A percentile compares a stretch with the other conserved stretches of the same genome.
These are phyloP conservation scores for Amniataba percoides DNA, from an alignment of 2,797 vertebrate genomes.

Conservation along the genomic window DNA sequence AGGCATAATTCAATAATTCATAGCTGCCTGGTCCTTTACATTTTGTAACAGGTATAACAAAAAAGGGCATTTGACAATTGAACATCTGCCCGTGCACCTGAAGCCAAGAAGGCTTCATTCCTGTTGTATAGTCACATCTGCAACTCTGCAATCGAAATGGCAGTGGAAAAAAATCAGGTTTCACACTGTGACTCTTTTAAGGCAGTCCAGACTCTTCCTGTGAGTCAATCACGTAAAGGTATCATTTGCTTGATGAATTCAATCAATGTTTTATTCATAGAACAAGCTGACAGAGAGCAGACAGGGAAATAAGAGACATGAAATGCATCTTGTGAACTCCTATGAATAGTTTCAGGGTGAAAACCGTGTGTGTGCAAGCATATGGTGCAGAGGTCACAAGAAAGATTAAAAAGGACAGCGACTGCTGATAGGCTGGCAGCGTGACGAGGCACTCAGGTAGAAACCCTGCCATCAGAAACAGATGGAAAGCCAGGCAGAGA, in stretches of 20 bases:
- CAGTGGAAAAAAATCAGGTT: conserved; percentile 55
- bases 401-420: conserved; percentile 55
- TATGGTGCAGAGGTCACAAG: conserved; percentile 47
- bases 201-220: conserved; percentile 33
- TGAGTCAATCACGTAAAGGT: conserved; percentile 27
- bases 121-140: conserved; percentile 26
- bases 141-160: conserved; percentile 50
- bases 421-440: conserved; percentile 53
- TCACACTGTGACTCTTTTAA: conserved; percentile 40
- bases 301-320: conserved; percentile 46
- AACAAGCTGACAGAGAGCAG: conserved; percentile 32
- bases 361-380: conserved; percentile 22
- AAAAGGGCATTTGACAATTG: conserved; percentile 60
- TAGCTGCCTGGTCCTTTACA: conserved; percentile 62
- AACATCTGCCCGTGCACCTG: conserved; percentile 67
- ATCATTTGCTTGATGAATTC: conserved; percentile 65
- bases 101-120: conserved; percentile 42
- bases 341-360: conserved; percentile 40
- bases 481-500: conserved; percentile 30
- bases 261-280: conserved; percentile 70
- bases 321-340: conserved; percentile 44
- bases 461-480: conserved; percentile 35
- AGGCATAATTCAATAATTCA: conserved; percentile 72
- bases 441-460: conserved; percentile 40
- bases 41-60: conserved; percentile 59